Base-by-base conservation (phyloP, 2,888 invertebrate species). In the Chironomus tentans region DNA sequence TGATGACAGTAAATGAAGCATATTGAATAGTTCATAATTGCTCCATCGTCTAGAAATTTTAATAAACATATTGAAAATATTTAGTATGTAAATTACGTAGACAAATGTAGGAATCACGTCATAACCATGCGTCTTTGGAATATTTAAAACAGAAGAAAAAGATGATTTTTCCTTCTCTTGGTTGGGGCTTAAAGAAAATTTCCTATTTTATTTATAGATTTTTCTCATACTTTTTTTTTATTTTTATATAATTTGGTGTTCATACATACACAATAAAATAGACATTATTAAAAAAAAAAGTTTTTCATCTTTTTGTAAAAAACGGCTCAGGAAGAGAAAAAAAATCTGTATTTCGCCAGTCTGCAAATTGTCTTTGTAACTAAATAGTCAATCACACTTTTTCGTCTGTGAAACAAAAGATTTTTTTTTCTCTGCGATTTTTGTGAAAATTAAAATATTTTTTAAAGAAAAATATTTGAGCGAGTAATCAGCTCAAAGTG, bases 151-250 rank as follows among this genome's bases (percentile, higher is more conserved):
- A 12, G 62, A 15, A 65, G 21, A 65, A 50, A 65, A 65, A 65
- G 21, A 65, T 65, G 65, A 65, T 65, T 65, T 56, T 21, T 65
- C 21, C 65, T 65, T 65, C 65, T 65, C 65, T 21, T 65, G 21
- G 13, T 13, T 13, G 65, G 65, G 18, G 65, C 12, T 65, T 22
- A 38, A 65, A 65, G 65, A 65, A 24, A 65, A 21, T 65, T 22
- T 65, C 24, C 24, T 24, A 38, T 65, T 47, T 73, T 73, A 73
- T 73, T 73, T 73, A 56, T 73, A 73, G 72, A 73, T 68, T 68
- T 65, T 73, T 73, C 72, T 38, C 72, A 72, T 72, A 72, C 56
- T 62, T 73, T n/a, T n/a, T n/a, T n/a, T 73, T 71, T 73, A 73
- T 73, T 73, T 73, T 73, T 73, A 73, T 73, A 73, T 62, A 73